Percentiles rank a stretch among this genome's conserved stretches.
These are phyloP conservation scores for Remorina albescens DNA, from an alignment of 2,797 vertebrate genomes.

Conservation along the genomic window DNA sequence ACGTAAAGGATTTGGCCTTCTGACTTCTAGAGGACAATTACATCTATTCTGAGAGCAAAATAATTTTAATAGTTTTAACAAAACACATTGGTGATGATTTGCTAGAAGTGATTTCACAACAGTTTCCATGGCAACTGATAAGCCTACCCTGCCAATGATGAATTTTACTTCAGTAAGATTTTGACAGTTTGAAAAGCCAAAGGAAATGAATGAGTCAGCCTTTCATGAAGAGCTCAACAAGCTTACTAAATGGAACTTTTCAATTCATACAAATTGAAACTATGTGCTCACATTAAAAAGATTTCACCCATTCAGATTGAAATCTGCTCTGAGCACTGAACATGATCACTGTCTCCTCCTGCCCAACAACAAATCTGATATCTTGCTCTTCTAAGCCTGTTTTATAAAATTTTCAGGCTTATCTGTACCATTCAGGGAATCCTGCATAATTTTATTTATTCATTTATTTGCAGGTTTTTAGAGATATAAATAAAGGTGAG, in stretches of 20 bases:
- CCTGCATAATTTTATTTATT: constrained; percentile 23
- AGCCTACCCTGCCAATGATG: constrained; percentile 38
- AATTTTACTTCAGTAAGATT: constrained; percentile 48
- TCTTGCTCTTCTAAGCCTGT: constrained; percentile 43
- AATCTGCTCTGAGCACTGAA: constrained; percentile 40
- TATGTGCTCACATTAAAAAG: constrained; percentile 16
- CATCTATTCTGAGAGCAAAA: neutral
- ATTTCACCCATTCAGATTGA: constrained; percentile 44
- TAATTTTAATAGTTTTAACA: constrained; percentile 4
- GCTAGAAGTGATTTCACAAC: constrained; percentile 45
- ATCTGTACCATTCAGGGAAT: constrained; percentile 34
- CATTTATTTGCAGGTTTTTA: no score
- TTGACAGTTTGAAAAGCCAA: constrained; percentile 72
- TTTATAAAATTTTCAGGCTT: constrained; percentile 47
- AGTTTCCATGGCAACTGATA: constrained; percentile 71
- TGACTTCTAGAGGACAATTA: neutral
- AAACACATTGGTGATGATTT: constrained; percentile 41
- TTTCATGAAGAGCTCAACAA: constrained; percentile 67
- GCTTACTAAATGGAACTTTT: constrained; percentile 55
- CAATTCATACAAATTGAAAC: constrained; percentile 47
- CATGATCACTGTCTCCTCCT: constrained; percentile 21
- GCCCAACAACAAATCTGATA: constrained; percentile 27
- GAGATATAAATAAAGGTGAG: neutral
- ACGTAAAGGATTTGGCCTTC: neutral
- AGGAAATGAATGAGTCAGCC: constrained; percentile 74